Evolutionary conservation across 92 coral and sea anemone genomes (phyloP), one percentile per base, ranked within the genome.

Genomic region (Muricea muricata): DNA sequence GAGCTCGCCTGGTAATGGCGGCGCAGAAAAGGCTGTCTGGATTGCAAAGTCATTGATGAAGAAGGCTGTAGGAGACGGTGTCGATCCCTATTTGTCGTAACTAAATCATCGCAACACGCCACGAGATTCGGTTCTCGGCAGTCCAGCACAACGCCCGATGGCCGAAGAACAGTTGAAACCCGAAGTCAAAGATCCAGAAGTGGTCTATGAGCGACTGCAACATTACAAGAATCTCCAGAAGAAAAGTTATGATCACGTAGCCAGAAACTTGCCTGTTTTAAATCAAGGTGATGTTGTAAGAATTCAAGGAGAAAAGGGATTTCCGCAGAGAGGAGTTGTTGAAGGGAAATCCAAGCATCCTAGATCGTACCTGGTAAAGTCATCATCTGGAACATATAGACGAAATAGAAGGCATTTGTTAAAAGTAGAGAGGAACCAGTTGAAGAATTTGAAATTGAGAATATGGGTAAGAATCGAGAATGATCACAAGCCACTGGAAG

Each of bases 401-500:
- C 9, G 65, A 55, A 55, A 55, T 55, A 10, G 65, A 55, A 55
- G 25, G 7, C 23, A 55, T 55, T 55, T 55, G 65, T n/a, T 55
- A n/a, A 55, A 55, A 55, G 52, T 48, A n/a, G n/a, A 37, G 78
- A 20, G 0, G 56, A 37, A 72, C 13, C 31, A 37, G 17, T 24
- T 35, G 4, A 20, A 41, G n/a, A n/a, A n/a, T n/a, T n/a, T n/a
- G n/a, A n/a, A n/a, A n/a, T n/a, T n/a, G n/a, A n/a, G n/a, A n/a
- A n/a, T n/a, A n/a, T n/a, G n/a, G 21, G 83, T 78, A 9, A 78
- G 52, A 13, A 28, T 33, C 1, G 46, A 78, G 20, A 78, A 42
- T 57, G 72, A 78, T 15, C 72, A 54, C 45, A 78, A 78, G 54
- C 90, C 85, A 1, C 83, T 91, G n/a, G 83, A 30, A 70, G 86